A percentile compares a stretch with the other conserved stretches of the same genome.
phyloP scores from a whole-genome alignment of 2,113 vertebrate species.

The Copsychus sechellarum region DNA sequence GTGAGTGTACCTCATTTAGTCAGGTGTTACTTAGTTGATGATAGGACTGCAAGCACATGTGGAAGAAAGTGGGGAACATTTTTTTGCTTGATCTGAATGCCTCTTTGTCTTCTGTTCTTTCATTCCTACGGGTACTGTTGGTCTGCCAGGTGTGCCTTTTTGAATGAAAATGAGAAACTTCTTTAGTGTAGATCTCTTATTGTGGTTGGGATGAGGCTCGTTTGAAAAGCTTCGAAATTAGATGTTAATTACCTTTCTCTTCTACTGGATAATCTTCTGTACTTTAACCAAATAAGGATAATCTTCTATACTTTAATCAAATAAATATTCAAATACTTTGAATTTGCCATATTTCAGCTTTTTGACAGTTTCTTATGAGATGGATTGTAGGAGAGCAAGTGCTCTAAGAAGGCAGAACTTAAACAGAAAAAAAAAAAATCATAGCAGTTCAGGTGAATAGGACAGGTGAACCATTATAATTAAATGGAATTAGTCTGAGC shows the following conservation, averaged over 20 bases:
- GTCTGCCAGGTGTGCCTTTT: conserved; percentile 69
- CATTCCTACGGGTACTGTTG: not conserved
- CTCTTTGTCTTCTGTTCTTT: conserved; percentile 34
- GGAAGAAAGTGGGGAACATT: not conserved
- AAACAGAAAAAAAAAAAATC: not conserved
- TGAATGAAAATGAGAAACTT: conserved; percentile 66
- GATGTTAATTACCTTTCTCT: conserved; percentile 68
- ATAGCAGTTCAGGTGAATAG: not conserved
- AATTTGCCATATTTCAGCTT: conserved; percentile 37
- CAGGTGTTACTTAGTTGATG: conserved; percentile 20
- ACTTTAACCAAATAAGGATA: conserved; percentile 47
- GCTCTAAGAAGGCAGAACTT: conserved; percentile 4
- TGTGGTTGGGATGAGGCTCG: conserved; percentile 26
- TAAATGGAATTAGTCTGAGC: not conserved
- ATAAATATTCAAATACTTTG: conserved; percentile 67
- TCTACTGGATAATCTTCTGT: conserved; percentile 61
- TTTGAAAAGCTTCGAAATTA: conserved; percentile 61
- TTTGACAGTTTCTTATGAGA: conserved; percentile 17
- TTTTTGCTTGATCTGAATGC: conserved; percentile 40
- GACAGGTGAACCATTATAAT: not conserved
- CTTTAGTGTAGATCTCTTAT: conserved; percentile 49
- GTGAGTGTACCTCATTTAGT: conserved; percentile 29
- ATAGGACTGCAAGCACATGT: not conserved
- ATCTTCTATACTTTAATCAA: conserved; percentile 64
- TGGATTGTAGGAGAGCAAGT: conserved; percentile 30